phyloP scores from a whole-genome alignment of 2,888 invertebrate genomes.

The Idaea dimidiata region DNA sequence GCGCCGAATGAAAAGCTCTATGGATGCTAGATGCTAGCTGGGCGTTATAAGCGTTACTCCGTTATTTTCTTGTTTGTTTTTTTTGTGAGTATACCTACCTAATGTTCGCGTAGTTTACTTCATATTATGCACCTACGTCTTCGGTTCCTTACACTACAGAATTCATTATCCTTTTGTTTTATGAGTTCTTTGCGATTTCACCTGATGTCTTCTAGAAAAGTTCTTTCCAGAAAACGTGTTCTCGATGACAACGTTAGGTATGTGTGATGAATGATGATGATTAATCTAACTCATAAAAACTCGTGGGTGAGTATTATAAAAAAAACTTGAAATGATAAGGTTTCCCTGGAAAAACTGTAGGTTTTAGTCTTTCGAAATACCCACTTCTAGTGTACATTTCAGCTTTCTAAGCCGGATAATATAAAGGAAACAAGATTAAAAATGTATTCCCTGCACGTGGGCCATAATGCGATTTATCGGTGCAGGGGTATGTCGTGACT shows the following conservation, averaged over 20 bases:
- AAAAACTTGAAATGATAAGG: not conserved
- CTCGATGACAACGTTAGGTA: too few relatives aligned
- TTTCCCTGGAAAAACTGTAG: not conserved
- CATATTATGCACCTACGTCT: slow-evolving; percentile 27
- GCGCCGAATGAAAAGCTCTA: slow-evolving; percentile 73
- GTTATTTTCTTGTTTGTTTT: slow-evolving; percentile 60
- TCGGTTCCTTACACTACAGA: slow-evolving; percentile 11
- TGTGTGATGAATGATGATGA: too few relatives aligned
- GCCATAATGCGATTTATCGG: slow-evolving; percentile 78
- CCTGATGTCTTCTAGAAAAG: too few relatives aligned
- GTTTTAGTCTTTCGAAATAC: slow-evolving; percentile 11
- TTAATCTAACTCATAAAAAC: too few relatives aligned
- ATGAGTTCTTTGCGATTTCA: too few relatives aligned
- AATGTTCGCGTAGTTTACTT: slow-evolving; percentile 47
- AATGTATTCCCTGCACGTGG: slow-evolving; percentile 78
- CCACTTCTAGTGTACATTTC: slow-evolving; percentile 37
- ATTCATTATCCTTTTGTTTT: not conserved
- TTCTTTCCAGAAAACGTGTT: too few relatives aligned
- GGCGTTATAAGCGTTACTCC: slow-evolving; percentile 68
- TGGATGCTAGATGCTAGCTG: slow-evolving; percentile 53
- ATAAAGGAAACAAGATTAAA: slow-evolving; percentile 79
- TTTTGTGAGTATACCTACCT: slow-evolving; percentile 37
- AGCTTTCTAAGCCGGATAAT: slow-evolving; percentile 67
- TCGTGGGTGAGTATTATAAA: not conserved
- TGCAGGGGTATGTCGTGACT: slow-evolving; percentile 71